Base-by-base conservation (phyloP, 1,140 invertebrate genomes). In the Acromyrmex echinatior region DNA sequence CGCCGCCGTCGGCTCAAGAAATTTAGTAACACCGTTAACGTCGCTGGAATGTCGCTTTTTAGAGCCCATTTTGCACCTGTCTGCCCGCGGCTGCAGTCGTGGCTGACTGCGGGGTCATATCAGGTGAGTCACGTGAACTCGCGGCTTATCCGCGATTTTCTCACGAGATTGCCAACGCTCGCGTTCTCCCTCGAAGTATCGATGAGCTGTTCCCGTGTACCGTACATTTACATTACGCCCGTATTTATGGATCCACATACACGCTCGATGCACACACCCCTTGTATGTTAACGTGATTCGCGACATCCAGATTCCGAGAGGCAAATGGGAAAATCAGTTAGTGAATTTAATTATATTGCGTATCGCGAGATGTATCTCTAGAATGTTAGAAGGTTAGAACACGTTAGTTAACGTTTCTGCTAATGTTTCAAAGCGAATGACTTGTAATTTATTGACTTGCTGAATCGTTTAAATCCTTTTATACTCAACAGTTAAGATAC, bases 11-110 rank as follows among this genome's bases (percentile, higher is more conserved):
- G 56, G 39, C 68, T 84, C 80, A 56, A 56, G 68, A 84, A 84
- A 84, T 84, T 84, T 84, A 84, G 68, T 84, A 84, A 84, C 25
- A 84, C 80, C 68, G 56, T 84, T 84, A 74, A 84, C 70, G 70
- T 82, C 79, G 56, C 21, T 49, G 80, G 80, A 82, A 82, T 82
- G 66, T 84, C 68, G 45, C 68, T 84, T 84, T 84, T 84, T 84
- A 84, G 68, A 84, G 68, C 56, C 56, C 71, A 73, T 84, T 84
- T 74, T 84, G 56, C 80, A 84, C 80, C 80, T 84, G 80, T 74
- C 80, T 73, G 18, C 80, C 65, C 31, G 78, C 63, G 68, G 53
- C 63, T 60, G 79, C 80, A 74, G 63, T 66, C 78, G 49, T 53
- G 62, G 78, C 16, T 39, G 78, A 80, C 78, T 63, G 78, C 49